Percentiles rank a stretch among this genome's conserved stretches.
phyloP scores from a whole-genome alignment of 2,113 vertebrate genomes.

The Columbina picui region DNA sequence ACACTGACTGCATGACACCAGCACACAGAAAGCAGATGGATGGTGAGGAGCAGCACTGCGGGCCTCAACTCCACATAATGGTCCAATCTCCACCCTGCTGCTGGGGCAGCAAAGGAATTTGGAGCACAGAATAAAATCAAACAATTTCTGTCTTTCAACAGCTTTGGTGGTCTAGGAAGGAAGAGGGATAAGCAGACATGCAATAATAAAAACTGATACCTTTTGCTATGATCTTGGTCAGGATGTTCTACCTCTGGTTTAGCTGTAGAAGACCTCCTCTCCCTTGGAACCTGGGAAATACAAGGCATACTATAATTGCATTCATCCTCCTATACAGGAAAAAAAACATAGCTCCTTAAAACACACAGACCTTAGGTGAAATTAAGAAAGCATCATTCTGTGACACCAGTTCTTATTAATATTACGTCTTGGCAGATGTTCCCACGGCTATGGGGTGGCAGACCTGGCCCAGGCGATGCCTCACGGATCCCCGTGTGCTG shows the following conservation, averaged over 20 bases:
- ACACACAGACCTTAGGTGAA: neutral
- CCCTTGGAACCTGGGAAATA: constrained; percentile 88
- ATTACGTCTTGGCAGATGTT: neutral
- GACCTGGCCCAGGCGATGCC: rapidly evolving
- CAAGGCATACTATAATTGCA: neutral
- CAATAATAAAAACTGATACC: constrained; percentile 73
- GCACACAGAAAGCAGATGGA: neutral
- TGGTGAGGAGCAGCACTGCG: neutral
- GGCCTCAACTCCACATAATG: neutral
- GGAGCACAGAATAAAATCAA: neutral
- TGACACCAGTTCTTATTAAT: neutral
- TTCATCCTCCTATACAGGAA: neutral
- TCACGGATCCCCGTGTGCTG: rapidly evolving
- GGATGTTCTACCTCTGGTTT: constrained; percentile 90
- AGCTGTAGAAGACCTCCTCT: constrained; percentile 87
- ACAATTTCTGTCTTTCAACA: neutral
- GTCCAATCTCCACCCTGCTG: neutral
- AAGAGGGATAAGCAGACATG: neutral
- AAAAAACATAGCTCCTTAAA: neutral
- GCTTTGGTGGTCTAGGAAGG: neutral
- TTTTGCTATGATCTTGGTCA: constrained; percentile 96
- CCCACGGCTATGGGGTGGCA: neutral
- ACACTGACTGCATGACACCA: neutral
- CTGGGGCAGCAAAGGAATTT: neutral
- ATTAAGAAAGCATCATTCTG: neutral